Conservation (phyloP, 30 jellyfish, hydroid and myxozoan genomes). For the Clytia hemisphaerica region DNA sequence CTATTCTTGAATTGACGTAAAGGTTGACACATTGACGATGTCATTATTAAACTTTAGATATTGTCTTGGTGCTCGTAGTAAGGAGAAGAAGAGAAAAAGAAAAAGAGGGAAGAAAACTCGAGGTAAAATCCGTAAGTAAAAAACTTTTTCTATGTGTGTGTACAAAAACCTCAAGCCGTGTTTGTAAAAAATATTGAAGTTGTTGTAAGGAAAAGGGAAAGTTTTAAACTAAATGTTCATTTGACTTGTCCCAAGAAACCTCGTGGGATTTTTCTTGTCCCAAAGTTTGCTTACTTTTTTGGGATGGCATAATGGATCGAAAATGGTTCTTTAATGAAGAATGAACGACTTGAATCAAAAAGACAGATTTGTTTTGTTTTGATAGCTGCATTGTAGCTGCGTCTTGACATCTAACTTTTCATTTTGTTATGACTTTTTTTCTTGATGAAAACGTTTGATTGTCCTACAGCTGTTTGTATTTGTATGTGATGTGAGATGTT, state of each 20-base stretch:
- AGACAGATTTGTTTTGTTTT: no score
- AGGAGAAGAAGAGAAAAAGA: conserved; percentile 5
- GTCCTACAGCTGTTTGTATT: neutral
- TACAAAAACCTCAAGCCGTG: no score
- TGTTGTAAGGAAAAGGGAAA: no score
- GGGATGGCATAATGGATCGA: no score
- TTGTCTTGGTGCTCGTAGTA: conserved; percentile 1
- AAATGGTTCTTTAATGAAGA: no score
- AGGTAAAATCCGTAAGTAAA: no score
- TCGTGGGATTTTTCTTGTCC: neutral
- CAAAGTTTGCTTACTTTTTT: neutral
- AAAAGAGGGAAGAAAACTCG: no score
- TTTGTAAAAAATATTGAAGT: no score
- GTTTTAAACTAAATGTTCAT: neutral
- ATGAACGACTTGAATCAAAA: no score
- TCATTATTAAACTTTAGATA: conserved; percentile 48
- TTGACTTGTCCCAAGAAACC: neutral
- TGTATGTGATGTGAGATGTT: neutral
- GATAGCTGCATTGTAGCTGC: no score
- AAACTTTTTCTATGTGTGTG: no score
- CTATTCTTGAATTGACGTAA: conserved; percentile 83
- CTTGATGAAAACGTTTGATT: neutral
- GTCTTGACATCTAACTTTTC: neutral
- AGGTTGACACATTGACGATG: conserved; percentile 96
- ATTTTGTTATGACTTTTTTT: neutral